phyloP scores from a whole-genome alignment of 2,888 invertebrate species.

The Nasonia oneida region DNA sequence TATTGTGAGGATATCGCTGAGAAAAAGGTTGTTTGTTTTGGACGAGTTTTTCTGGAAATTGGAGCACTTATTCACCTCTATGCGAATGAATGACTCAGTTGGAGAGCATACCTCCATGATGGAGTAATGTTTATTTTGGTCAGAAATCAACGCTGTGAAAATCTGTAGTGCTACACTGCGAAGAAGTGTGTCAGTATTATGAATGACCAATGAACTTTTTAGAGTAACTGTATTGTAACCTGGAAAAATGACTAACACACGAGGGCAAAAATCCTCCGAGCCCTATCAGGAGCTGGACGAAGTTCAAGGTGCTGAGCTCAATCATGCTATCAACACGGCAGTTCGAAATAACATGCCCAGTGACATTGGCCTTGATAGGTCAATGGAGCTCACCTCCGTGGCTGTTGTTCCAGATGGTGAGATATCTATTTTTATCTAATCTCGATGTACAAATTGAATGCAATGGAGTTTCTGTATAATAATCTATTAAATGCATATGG shows the following conservation, averaged over 20 bases:
- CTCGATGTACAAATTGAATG: not conserved
- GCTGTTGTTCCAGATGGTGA: conserved; percentile 90
- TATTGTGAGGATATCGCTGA: not conserved
- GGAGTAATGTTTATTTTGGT: not conserved
- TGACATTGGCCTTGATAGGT: conserved; percentile 69
- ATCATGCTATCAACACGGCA: conserved; percentile 63
- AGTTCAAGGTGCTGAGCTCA: conserved; percentile 71
- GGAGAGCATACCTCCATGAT: not conserved
- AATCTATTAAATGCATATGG: conserved; percentile 23
- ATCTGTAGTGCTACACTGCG: not conserved
- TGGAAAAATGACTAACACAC: conserved; percentile 67
- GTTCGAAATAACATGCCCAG: conserved; percentile 63
- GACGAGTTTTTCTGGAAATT: not conserved
- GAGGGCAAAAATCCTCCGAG: conserved; percentile 69
- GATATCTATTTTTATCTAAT: conserved; percentile 38
- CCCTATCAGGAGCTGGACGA: conserved; percentile 74
- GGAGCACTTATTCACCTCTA: not conserved
- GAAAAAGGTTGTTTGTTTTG: not conserved
- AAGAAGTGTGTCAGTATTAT: not conserved
- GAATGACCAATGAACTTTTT: not conserved
- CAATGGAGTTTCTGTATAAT: conserved; percentile 20
- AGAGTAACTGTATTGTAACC: not conserved
- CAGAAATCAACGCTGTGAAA: not conserved
- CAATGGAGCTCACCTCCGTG: conserved; percentile 89
- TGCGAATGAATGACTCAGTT: not conserved